Percentiles rank a stretch among this genome's conserved stretches.
Evolutionary conservation across 2,888 invertebrate genomes (phyloP).

Genomic region (Ecdyonurus torrentis): DNA sequence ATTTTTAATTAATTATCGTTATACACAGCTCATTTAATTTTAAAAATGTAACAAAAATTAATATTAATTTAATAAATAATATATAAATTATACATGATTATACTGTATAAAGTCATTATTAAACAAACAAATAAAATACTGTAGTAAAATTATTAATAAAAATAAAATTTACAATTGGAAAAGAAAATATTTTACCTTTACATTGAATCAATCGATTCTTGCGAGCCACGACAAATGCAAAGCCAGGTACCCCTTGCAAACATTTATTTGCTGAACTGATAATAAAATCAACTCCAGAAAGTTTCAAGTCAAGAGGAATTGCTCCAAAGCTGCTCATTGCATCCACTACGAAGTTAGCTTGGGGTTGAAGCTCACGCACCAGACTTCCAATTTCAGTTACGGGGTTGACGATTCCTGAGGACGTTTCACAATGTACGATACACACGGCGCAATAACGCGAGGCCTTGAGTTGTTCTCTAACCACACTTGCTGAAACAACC

Average conservation of each 20-base stretch:
- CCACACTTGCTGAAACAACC: constrained; percentile 18
- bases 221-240: constrained; percentile 26
- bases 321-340: constrained; percentile 33
- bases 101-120: too few species aligned
- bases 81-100: too few species aligned
- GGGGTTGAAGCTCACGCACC: constrained; percentile 21
- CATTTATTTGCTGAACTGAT: constrained; percentile 33
- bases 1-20: not conserved
- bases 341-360: constrained; percentile 26
- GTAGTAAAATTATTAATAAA: too few species aligned
- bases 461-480: constrained; percentile 1
- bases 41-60: too few species aligned
- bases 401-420: constrained; percentile 28
- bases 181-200: constrained; percentile 23
- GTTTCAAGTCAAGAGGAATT: constrained; percentile 23
- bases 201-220: constrained; percentile 21
- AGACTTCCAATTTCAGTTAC: constrained; percentile 24
- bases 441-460: constrained; percentile 19
- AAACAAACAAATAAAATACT: too few species aligned
- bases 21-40: constrained; percentile 1
- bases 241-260: constrained; percentile 31
- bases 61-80: too few species aligned
- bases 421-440: constrained; percentile 31
- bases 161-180: too few species aligned
- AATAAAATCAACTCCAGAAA: constrained; percentile 23